Evolutionary conservation across 2,113 vertebrate genomes (phyloP).

Genomic region (Pantherophis guttatus): DNA sequence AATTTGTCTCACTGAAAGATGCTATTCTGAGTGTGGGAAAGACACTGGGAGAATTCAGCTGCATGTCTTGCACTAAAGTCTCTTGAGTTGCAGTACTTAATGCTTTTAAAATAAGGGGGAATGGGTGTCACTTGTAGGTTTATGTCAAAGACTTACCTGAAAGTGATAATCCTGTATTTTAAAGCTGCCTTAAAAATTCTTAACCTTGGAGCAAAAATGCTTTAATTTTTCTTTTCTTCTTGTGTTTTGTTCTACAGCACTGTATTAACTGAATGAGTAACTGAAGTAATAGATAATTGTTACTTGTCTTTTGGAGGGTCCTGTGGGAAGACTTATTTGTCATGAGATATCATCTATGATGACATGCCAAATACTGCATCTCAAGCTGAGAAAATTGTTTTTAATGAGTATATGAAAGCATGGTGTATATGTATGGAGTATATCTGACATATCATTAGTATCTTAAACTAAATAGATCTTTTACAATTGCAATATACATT

Average conservation of each 20-base stretch:
- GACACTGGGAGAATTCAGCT: background rate
- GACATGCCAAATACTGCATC: background rate
- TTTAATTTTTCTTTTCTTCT: slow-evolving; percentile 4
- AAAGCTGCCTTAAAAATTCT: slow-evolving; percentile 27
- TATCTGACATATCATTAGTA: slow-evolving; percentile 10
- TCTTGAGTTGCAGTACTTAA: background rate
- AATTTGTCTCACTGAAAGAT: background rate
- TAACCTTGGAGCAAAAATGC: slow-evolving; percentile 38
- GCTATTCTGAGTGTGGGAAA: background rate
- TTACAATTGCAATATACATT: background rate
- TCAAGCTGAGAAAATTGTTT: slow-evolving; percentile 7
- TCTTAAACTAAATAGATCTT: background rate
- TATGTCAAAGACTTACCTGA: slow-evolving; percentile 33
- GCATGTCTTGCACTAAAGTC: background rate
- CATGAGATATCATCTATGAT: fast-evolving
- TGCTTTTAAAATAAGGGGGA: slow-evolving; percentile 28
- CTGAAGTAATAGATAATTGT: background rate
- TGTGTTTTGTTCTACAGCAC: slow-evolving; percentile 38
- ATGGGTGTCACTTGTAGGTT: background rate
- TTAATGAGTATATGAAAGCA: background rate
- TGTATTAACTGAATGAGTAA: slow-evolving; percentile 7
- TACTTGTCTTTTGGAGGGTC: background rate
- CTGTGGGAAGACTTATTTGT: background rate
- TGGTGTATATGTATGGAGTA: background rate
- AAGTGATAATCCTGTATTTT: slow-evolving; percentile 42